Conservation (phyloP, 2,113 vertebrate species). For the Clarias magur region DNA sequence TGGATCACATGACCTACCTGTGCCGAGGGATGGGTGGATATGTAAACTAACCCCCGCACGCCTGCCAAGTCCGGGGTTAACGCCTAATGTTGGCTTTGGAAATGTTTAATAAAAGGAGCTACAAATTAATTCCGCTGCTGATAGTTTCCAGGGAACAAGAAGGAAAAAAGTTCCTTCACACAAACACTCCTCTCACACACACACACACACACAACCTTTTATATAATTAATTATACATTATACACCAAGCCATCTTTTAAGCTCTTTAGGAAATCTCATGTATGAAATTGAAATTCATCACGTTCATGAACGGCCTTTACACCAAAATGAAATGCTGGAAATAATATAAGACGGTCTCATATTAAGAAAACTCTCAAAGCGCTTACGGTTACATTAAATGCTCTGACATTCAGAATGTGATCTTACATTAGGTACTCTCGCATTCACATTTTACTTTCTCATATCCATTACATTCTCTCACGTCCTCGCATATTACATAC, state of each 20-base stretch:
- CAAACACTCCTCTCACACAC: neutral
- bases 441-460: too few species aligned
- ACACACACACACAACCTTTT: neutral
- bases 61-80: neutral
- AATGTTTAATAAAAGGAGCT: neutral
- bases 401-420: neutral
- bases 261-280: neutral
- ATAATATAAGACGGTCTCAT: neutral
- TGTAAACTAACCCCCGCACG: constrained; percentile 11
- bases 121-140: neutral
- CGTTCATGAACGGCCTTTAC: too few species aligned
- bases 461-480: too few species aligned
- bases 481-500: too few species aligned
- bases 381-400: neutral
- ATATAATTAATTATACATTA: neutral
- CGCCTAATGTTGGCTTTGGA: neutral
- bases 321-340: neutral
- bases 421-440: neutral
- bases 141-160: neutral
- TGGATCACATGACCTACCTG: constrained; percentile 16
- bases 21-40: neutral
- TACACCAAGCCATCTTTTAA: neutral
- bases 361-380: neutral
- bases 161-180: neutral
- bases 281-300: neutral